Percentiles rank a stretch among this genome's conserved stretches.
Evolutionary conservation across 2,888 invertebrate species (phyloP).

Genomic region (Andrena marginata): DNA sequence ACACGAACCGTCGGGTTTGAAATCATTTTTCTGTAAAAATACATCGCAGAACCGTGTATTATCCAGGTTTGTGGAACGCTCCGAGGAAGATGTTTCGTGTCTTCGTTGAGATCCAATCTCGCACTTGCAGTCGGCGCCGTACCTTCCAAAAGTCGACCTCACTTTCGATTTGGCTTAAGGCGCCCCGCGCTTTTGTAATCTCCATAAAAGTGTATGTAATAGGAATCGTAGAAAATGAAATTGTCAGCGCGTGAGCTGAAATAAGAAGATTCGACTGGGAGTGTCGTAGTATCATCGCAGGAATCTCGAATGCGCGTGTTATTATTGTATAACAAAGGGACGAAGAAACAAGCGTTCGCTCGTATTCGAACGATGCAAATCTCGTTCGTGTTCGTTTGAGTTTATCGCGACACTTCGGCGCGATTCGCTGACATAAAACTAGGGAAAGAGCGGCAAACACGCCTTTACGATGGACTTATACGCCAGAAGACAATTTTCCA

Average conservation of each 20-base stretch:
- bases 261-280: neutral
- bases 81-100: neutral
- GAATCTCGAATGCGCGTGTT: slow-evolving; percentile 2
- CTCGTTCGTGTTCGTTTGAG: slow-evolving; percentile 33
- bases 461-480: slow-evolving; percentile 25
- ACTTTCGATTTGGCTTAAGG: slow-evolving; percentile 8
- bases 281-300: neutral
- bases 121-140: neutral
- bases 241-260: neutral
- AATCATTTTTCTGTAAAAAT: too few species aligned
- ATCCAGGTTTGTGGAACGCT: too few species aligned
- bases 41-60: too few species aligned
- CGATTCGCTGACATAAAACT: slow-evolving; percentile 39
- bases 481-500: slow-evolving; percentile 23
- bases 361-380: slow-evolving; percentile 26
- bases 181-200: slow-evolving; percentile 2
- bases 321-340: slow-evolving; percentile 1
- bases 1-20: neutral
- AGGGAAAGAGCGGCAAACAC: neutral
- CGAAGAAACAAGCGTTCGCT: neutral
- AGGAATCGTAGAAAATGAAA: slow-evolving; percentile 12
- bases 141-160: neutral
- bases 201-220: slow-evolving; percentile 20
- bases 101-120: neutral
- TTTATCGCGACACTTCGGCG: slow-evolving; percentile 39